Evolutionary conservation across 1,140 invertebrate species (phyloP).

Genomic region (Nixonia krombeini): DNA sequence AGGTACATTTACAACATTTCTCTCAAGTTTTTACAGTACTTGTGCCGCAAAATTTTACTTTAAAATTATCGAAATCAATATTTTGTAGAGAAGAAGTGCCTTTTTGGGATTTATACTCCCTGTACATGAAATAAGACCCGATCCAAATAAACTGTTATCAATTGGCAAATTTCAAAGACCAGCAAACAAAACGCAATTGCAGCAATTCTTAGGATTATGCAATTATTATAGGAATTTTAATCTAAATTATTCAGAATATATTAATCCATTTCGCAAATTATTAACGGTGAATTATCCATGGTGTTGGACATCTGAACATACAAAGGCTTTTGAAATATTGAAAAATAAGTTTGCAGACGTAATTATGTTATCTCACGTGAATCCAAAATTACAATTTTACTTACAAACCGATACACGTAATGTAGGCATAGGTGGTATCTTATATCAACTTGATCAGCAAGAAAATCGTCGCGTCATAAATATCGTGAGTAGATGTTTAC

Average conservation of each 20-base stretch:
- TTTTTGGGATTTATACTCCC: background rate
- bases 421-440: constrained; percentile 17
- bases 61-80: background rate
- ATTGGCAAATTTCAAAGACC: background rate
- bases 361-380: constrained; percentile 8
- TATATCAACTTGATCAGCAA: constrained; percentile 14
- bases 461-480: constrained; percentile 6
- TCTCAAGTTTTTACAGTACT: background rate
- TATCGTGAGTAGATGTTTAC: constrained; percentile 14
- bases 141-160: background rate
- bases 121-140: background rate
- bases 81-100: constrained; percentile 1
- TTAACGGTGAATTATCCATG: background rate
- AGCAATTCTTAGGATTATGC: background rate
- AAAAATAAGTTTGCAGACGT: constrained; percentile 18
- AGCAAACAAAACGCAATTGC: background rate
- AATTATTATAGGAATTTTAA: background rate
- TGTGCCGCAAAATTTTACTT: background rate
- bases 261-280: background rate
- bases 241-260: background rate
- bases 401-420: constrained; percentile 19
- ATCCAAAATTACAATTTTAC: constrained; percentile 1
- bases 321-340: constrained; percentile 5
- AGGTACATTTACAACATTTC: background rate
- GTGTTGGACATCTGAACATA: constrained; percentile 11